Evolutionary conservation across 2,888 invertebrate species (phyloP), one percentile per base, ranked within the genome.

Genomic region (Mesorhabditis sp.): DNA sequence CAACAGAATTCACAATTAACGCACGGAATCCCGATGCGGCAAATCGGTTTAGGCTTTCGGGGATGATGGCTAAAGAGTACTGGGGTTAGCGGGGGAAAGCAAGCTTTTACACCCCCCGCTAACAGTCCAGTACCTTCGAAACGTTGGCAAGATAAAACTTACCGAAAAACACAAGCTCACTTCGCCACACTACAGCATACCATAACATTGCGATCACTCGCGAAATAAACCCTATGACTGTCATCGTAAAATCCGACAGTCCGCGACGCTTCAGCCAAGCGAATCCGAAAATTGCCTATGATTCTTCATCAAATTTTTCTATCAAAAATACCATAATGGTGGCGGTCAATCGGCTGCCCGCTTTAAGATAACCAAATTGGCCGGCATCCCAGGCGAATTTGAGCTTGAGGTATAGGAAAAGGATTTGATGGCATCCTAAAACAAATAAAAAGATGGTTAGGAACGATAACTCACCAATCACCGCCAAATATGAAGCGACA

Each of bases 391-490:
- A 79, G 62, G 65, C 70, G 67, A 79, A 77, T 61, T 72, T 69
- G 63, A 76, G 74, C 66, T 79, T 78, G 44, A 79, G 67, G 63
- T 79, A 78, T 66, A 76, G 77, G 65, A 77, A 78, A 5, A 78
- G 68, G n/a, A 79, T 78, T 28, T 76, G 72, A 7, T 74, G 69
- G 15, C 71, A 67, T 15, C 74, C 74, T 72, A 43, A 64, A 66
- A 15, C n/a, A 4, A 43, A 44, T 62, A 6, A 15, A n/a, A n/a
- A 50, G n/a, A 50, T 6, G 28, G 10, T 43, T 10, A 43, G 41
- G 4, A 4, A 15, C 13, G 50, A 42, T 43, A 4, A 28, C 28
- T 44, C 68, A 70, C 78, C 78, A 62, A 79, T 79, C 62, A 77
- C 72, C 28, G 79, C 74, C 58, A 79, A 75, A 64, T 74, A 79